A percentile compares a stretch with the other conserved stretches of the same genome.
Evolutionary conservation across 2,113 vertebrate genomes (phyloP).

Genomic region (Dolichallabes microphthalmus): DNA sequence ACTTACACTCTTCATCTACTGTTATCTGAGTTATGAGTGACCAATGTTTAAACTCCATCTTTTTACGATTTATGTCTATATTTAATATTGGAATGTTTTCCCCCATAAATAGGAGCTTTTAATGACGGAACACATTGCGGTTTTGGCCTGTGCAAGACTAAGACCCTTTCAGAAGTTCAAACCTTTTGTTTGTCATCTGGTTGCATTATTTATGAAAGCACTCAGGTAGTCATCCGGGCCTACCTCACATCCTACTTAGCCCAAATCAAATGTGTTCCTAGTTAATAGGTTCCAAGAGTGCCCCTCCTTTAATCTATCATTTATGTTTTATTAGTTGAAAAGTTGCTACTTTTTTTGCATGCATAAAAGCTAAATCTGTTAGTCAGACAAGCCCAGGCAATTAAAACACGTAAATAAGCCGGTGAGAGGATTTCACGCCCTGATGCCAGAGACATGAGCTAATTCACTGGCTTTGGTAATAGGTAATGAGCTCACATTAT

Average conservation of each 20-base stretch:
- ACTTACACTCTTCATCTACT: background rate
- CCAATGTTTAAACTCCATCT: background rate
- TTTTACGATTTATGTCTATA: background rate
- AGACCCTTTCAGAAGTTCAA: slow-evolving; percentile 58
- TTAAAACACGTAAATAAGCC: slow-evolving; percentile 76
- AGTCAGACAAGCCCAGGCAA: slow-evolving; percentile 72
- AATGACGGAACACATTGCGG: slow-evolving; percentile 45
- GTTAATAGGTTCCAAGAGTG: slow-evolving; percentile 68
- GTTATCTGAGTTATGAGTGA: background rate
- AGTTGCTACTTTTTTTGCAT: slow-evolving; percentile 69
- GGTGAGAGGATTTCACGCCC: slow-evolving; percentile 74
- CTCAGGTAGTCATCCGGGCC: slow-evolving; percentile 62
- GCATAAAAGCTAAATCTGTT: slow-evolving; percentile 72
- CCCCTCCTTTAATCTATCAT: slow-evolving; percentile 69
- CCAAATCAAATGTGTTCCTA: slow-evolving; percentile 67
- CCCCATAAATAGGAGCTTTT: slow-evolving; percentile 46
- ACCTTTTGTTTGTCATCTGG: slow-evolving; percentile 66
- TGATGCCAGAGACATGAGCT: slow-evolving; percentile 73
- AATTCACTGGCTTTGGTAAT: slow-evolving; percentile 78
- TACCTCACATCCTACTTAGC: slow-evolving; percentile 65
- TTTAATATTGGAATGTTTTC: slow-evolving; percentile 53
- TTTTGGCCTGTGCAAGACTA: slow-evolving; percentile 50
- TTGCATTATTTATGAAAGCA: slow-evolving; percentile 69
- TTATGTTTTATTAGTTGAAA: slow-evolving; percentile 70
- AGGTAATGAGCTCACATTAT: slow-evolving; percentile 79